These are phyloP conservation scores for Zele albiditarsus DNA, from an alignment of 2,888 invertebrate genomes.

Conservation along the genomic window DNA sequence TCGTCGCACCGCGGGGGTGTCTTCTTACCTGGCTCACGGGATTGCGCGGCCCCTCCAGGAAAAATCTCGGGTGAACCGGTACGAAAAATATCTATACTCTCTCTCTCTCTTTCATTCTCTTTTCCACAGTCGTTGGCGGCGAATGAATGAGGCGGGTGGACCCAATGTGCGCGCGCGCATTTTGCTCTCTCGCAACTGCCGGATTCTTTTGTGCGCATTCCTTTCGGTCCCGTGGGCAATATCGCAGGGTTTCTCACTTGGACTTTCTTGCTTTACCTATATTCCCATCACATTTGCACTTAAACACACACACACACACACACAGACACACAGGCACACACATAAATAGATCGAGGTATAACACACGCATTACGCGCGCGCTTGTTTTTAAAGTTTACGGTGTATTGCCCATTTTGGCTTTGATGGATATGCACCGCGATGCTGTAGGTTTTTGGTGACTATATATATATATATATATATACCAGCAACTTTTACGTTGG, in stretches of 20 bases:
- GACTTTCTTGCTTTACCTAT: neutral
- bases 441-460: neutral
- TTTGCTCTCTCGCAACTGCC: slow-evolving; percentile 41
- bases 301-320: neutral
- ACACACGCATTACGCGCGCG: neutral
- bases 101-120: too few species aligned
- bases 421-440: slow-evolving; percentile 8
- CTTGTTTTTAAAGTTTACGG: neutral
- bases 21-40: slow-evolving; percentile 61
- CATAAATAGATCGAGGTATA: neutral
- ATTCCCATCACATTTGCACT: neutral
- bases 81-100: slow-evolving; percentile 40
- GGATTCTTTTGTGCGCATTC: slow-evolving; percentile 70
- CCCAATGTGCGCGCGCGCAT: slow-evolving; percentile 43
- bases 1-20: slow-evolving; percentile 64
- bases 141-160: slow-evolving; percentile 63
- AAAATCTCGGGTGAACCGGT: slow-evolving; percentile 47
- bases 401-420: slow-evolving; percentile 6
- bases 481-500: slow-evolving; percentile 7
- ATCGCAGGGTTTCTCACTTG: slow-evolving; percentile 3
- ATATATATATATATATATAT: neutral
- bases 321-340: neutral
- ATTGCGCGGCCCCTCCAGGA: slow-evolving; percentile 44
- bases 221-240: slow-evolving; percentile 53
- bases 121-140: slow-evolving; percentile 45